Base-by-base conservation (phyloP, 2,888 invertebrate genomes). In the Thecophora atra region DNA sequence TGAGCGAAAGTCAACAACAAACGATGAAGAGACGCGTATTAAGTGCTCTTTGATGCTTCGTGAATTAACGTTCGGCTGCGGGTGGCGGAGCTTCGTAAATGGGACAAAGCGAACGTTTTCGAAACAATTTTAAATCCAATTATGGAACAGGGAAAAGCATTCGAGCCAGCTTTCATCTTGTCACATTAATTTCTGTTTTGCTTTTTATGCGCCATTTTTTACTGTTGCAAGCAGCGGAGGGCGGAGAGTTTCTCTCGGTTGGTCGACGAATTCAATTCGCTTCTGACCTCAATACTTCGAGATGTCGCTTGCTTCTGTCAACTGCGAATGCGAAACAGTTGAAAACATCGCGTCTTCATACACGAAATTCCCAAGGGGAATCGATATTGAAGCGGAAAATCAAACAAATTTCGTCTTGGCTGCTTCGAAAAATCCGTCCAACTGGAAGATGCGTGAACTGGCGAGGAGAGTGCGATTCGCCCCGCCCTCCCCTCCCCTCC, bases 121-220 rank as follows among this genome's bases (percentile, higher is more conserved):
- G 64, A 75, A 75, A 72, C 68, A 76, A 76, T 76, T 75, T 75
- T 73, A 78, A 78, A 78, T 78, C 77, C 77, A 77, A 78, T 78
- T 77, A 77, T 51, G 44, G 67, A 75, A 76, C 75, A 78, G 74
- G 72, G 70, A 74, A 73, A 68, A 74, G 73, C 72, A 76, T 77
- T 77, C 73, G 71, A 73, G 58, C 73, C 72, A 75, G 76, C 77
- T 76, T 75, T 76, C 76, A 72, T 76, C 73, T 74, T 74, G 76
- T 77, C 77, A 74, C 74, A 75, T 76, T 77, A 75, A 74, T 74
- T 77, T 73, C 70, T 62, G 71, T 73, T 73, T 64, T 70, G 70
- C 71, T 70, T 75, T 75, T 54, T 30, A 56, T 54, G 52, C 28
- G 19, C 69, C n/a, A 26, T 67, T 54, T 67, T 67, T 21, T 15